A percentile compares a stretch with the other conserved stretches of the same genome.
These are phyloP conservation scores for Eufriesea mexicana DNA, from an alignment of 1,140 invertebrate species.

Conservation along the genomic window DNA sequence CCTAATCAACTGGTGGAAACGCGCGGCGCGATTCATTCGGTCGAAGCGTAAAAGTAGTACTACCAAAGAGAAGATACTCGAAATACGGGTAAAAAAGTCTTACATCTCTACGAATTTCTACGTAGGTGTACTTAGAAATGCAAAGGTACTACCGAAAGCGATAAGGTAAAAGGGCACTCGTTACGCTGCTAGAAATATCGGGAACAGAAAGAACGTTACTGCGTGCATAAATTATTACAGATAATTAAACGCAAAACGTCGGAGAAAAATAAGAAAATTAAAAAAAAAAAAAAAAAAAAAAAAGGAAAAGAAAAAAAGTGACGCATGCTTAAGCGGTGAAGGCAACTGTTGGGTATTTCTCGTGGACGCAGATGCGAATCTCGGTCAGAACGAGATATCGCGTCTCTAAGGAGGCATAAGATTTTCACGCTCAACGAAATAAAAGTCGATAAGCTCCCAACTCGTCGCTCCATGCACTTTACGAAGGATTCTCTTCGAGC, in stretches of 20 bases:
- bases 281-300: neutral
- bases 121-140: too few relatives aligned
- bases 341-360: neutral
- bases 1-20: conserved; percentile 25
- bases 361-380: conserved; percentile 20
- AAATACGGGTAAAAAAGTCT: neutral
- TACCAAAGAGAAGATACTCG: neutral
- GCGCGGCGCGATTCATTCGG: too few relatives aligned
- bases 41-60: neutral
- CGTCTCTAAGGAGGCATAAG: conserved; percentile 17
- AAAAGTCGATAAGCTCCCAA: conserved; percentile 24
- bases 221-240: neutral
- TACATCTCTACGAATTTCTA: neutral
- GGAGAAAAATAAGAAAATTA: neutral
- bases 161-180: neutral
- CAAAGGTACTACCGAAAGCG: neutral
- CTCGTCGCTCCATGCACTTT: conserved; percentile 10
- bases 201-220: neutral
- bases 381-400: conserved; percentile 28
- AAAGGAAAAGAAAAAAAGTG: neutral
- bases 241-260: too few relatives aligned
- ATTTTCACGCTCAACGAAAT: conserved; percentile 20
- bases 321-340: neutral
- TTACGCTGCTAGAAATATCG: neutral
- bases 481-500: conserved; percentile 6